Evolutionary conservation across 2,797 vertebrate genomes (phyloP), one percentile per base, ranked within the genome.

Genomic region (Coregonus sp.): DNA sequence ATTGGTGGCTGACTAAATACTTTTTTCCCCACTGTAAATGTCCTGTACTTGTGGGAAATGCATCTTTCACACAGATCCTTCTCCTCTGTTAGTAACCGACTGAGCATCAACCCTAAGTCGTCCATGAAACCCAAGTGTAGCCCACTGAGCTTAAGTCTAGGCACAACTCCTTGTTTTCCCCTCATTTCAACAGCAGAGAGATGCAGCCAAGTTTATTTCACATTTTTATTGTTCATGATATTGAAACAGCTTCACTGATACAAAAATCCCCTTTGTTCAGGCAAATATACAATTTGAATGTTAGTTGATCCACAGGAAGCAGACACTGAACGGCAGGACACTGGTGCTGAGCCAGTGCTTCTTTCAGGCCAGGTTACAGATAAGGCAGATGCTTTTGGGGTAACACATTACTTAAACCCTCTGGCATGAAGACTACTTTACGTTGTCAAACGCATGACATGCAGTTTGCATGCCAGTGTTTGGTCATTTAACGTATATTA

Each of bases 221-320:
- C 86, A 89, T 92, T 33, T 94, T 94, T 80, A 82, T 89, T 88
- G 75, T 92, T 93, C 93, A 92, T 90, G 84, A 86, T 90, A 90
- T 83, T 83, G 82, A 93, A 94, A 93, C 87, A 86, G 84, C 88
- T 93, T 93, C 86, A 90, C 82, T 61, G 85, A 93, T 93, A 94
- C 86, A 91, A 88, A 89, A 85, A 70, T 74, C 72, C 83, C 80
- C 75, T 85, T 87, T 80, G 82, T 88, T 82, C 82, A 78, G 87
- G 84, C 86, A 90, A 86, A 91, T 89, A 91, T 86, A 91, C 89
- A 90, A 87, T 85, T 29, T 90, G 79, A 86, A 80, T 72, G 84
- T 88, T 79, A 81, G 82, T 84, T 80, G 85, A 89, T 88, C 85
- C 86, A 87, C 84, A 90, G 82, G 79, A 88, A 77, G 83, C 81